These are phyloP conservation scores for Disparrhopalites patrizii DNA, from an alignment of 2,888 invertebrate species.

Conservation along the genomic window DNA sequence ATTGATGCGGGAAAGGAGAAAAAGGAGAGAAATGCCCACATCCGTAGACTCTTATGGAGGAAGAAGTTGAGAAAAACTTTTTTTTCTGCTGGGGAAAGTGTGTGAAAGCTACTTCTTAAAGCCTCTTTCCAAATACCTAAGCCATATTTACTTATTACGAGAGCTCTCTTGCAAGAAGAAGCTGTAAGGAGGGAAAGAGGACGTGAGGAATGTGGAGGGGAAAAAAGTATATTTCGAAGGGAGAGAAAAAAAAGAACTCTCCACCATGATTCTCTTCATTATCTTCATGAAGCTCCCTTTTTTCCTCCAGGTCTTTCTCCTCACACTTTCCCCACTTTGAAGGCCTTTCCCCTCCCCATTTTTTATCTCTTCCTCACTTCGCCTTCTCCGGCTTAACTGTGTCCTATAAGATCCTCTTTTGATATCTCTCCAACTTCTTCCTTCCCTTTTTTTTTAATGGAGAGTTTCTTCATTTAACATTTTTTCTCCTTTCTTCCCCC, in stretches of 20 bases:
- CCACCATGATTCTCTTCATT: slow-evolving; percentile 26
- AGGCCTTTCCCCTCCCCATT: no score
- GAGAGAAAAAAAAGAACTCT: slow-evolving; percentile 14
- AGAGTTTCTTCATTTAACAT: no score
- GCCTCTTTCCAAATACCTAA: slow-evolving; percentile 17
- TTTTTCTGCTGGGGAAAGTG: neutral
- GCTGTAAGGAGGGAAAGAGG: no score
- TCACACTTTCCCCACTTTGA: no score
- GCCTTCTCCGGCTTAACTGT: neutral
- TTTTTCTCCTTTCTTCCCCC: no score
- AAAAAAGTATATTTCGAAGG: neutral
- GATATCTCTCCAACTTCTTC: no score
- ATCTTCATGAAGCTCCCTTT: slow-evolving; percentile 13
- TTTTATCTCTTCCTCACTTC: neutral
- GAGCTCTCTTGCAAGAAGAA: no score
- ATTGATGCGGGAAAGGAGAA: no score
- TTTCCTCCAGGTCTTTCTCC: neutral
- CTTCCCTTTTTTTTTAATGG: no score
- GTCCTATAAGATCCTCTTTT: no score
- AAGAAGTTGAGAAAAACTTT: no score
- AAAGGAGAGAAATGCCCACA: neutral
- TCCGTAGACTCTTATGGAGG: neutral
- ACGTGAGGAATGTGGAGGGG: no score
- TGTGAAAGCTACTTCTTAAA: slow-evolving; percentile 8
- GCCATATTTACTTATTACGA: slow-evolving; percentile 27